Conservation (phyloP, 1,140 invertebrate species). For the Arctopsyche grandis region DNA sequence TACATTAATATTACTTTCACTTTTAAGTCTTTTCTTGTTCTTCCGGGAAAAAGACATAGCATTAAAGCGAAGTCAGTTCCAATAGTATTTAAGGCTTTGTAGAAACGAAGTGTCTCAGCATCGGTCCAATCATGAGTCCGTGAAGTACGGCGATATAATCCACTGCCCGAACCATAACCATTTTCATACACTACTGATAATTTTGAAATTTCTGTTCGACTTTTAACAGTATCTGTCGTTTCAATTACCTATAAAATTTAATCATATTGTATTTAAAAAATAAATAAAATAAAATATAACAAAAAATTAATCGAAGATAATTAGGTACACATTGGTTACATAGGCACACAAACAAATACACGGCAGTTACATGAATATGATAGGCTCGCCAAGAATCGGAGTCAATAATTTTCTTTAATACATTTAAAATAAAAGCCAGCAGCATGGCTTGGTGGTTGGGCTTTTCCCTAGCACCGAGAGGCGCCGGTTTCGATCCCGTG, state of each 20-base stretch:
- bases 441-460: no score
- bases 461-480: no score
- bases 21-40: conserved; percentile 83
- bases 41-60: conserved; percentile 81
- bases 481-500: no score
- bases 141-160: conserved; percentile 72
- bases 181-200: conserved; percentile 75
- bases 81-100: conserved; percentile 84
- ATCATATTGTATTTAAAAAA: conserved; percentile 9
- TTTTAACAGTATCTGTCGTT: conserved; percentile 72
- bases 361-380: no score
- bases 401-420: no score
- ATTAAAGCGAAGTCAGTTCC: conserved; percentile 93
- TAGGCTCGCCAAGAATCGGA: no score
- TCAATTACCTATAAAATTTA: conserved; percentile 69
- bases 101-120: conserved; percentile 85
- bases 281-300: conserved; percentile 2
- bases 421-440: no score
- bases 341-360: no score
- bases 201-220: conserved; percentile 71
- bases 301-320: neutral
- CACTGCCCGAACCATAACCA: conserved; percentile 63
- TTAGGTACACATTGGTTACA: no score
- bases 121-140: conserved; percentile 74
- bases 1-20: conserved; percentile 70